phyloP scores from a whole-genome alignment of 2,888 invertebrate genomes.

The Synergus umbraculus region DNA sequence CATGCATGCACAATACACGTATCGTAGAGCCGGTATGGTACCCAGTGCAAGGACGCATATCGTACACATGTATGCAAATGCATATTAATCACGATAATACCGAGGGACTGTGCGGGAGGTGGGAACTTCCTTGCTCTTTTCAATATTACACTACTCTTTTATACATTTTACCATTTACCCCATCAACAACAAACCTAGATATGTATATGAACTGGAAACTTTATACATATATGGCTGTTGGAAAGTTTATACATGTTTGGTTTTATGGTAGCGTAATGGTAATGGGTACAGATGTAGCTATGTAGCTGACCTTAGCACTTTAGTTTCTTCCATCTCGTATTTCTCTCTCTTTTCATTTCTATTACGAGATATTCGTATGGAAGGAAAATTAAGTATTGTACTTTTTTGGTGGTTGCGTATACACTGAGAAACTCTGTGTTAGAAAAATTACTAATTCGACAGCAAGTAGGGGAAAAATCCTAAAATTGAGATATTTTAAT shows the following conservation, averaged over 20 bases:
- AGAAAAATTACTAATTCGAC: no score
- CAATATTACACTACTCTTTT: slow-evolving; percentile 12
- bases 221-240: background rate
- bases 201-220: background rate
- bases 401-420: background rate
- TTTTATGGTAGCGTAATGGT: slow-evolving; percentile 4
- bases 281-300: background rate
- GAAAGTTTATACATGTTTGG: background rate
- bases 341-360: background rate
- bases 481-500: no score
- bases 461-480: no score
- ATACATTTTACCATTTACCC: background rate
- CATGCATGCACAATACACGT: background rate
- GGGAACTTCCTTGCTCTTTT: slow-evolving; percentile 11
- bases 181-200: background rate
- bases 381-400: background rate
- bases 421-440: no score
- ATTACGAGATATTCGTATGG: background rate
- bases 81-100: background rate
- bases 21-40: background rate
- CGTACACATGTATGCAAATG: slow-evolving; percentile 11
- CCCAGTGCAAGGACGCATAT: background rate
- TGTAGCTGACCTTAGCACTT: background rate
- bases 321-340: background rate
- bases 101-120: background rate